Conservation (phyloP, 1,140 invertebrate genomes). For the Scylla paramamosain region DNA sequence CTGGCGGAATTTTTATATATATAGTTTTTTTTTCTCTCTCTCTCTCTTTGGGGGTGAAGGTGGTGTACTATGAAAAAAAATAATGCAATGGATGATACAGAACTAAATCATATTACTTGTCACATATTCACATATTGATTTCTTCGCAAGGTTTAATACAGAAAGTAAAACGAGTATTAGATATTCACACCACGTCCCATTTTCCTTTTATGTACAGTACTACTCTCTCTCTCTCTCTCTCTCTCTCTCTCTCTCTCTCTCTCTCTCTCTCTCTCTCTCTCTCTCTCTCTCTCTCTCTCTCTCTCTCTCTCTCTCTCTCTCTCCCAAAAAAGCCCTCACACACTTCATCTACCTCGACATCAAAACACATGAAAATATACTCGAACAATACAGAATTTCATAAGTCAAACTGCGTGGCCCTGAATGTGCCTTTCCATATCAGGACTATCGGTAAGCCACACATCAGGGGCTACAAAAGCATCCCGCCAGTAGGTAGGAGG, state of each 20-base stretch:
- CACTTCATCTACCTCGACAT: background rate
- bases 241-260: slow-evolving; percentile 20
- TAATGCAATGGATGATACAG: too few relatives aligned
- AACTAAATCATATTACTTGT: too few relatives aligned
- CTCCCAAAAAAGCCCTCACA: background rate
- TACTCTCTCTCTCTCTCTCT: slow-evolving; percentile 6
- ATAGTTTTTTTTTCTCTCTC: too few relatives aligned
- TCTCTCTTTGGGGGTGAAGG: too few relatives aligned
- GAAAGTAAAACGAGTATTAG: too few relatives aligned
- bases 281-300: slow-evolving; percentile 3
- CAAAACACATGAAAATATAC: slow-evolving; percentile 1
- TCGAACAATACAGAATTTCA: slow-evolving; percentile 1
- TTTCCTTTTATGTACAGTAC: too few relatives aligned
- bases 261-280: slow-evolving; percentile 10
- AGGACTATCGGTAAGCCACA: slow-evolving; percentile 11
- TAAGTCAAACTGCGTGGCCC: background rate
- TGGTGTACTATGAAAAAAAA: too few relatives aligned
- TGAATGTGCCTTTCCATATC: slow-evolving; percentile 22
- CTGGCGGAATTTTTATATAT: too few relatives aligned
- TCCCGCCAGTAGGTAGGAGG: slow-evolving; percentile 5
- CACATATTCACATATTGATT: too few relatives aligned
- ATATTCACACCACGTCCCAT: too few relatives aligned
- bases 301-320: slow-evolving; percentile 6
- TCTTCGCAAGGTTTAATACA: too few relatives aligned
- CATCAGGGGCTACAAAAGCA: slow-evolving; percentile 20